Conservation (phyloP, 2,113 vertebrate species). For the Lontra canadensis region DNA sequence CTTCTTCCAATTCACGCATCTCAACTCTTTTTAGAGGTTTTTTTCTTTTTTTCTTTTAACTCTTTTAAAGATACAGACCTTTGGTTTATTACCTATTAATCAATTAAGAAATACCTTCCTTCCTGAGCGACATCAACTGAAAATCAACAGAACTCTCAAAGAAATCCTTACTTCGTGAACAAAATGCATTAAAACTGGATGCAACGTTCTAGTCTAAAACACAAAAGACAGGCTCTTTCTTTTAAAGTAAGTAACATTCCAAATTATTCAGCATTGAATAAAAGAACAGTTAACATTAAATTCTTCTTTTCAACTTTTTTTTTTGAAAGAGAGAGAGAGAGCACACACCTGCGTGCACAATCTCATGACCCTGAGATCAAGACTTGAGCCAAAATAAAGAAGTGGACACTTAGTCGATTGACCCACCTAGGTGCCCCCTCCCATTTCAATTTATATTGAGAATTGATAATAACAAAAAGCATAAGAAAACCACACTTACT, state of each 20-base stretch:
- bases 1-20: neutral
- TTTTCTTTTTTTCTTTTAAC: neutral
- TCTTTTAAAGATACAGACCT: neutral
- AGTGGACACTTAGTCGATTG: neutral
- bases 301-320: neutral
- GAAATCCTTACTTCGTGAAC: neutral
- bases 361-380: neutral
- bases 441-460: neutral
- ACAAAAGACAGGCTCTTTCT: neutral
- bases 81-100: neutral
- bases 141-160: neutral
- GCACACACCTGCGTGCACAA: neutral
- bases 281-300: neutral
- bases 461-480: neutral
- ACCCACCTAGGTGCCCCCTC: neutral
- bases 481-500: constrained; percentile 83
- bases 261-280: neutral
- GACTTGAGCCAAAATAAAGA: neutral
- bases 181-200: neutral
- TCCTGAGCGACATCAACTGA: neutral
- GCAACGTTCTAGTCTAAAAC: neutral
- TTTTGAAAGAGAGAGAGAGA: neutral
- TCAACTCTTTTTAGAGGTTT: neutral
- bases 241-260: neutral
- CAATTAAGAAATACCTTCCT: neutral